A percentile compares a stretch with the other conserved stretches of the same genome.
Evolutionary conservation across 2,888 invertebrate species (phyloP).

Genomic region (Chalcis sispes): DNA sequence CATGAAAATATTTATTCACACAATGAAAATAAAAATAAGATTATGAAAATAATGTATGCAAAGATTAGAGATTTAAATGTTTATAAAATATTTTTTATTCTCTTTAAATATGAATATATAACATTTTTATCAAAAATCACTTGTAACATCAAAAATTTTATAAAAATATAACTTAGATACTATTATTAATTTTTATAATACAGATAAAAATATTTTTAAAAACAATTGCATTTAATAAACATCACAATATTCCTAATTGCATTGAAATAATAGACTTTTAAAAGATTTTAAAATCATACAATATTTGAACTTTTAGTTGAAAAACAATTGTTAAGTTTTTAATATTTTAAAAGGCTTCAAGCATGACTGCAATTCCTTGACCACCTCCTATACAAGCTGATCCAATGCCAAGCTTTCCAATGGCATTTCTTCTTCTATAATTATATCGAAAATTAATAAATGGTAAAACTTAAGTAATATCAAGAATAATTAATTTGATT

Average conservation of each 20-base stretch:
- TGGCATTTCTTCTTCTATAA: conserved; percentile 90
- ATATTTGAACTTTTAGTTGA: conserved; percentile 6
- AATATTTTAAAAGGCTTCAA: conserved; percentile 83
- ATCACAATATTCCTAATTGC: conserved; percentile 41
- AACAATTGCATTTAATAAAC: background rate
- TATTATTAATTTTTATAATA: conserved; percentile 15
- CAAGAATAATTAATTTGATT: too few species aligned
- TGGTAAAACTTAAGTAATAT: background rate
- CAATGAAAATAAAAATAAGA: conserved; percentile 2
- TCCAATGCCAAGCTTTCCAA: conserved; percentile 91
- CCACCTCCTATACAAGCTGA: conserved; percentile 99
- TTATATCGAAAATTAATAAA: conserved; percentile 9
- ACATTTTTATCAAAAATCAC: conserved; percentile 18
- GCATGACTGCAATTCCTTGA: conserved; percentile 95
- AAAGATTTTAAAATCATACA: conserved; percentile 2
- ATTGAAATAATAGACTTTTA: conserved; percentile 20
- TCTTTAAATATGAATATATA: background rate
- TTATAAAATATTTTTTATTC: conserved; percentile 20
- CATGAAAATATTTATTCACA: conserved; percentile 25
- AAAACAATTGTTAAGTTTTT: conserved; percentile 2
- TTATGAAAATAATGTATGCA: too few species aligned
- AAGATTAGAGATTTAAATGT: too few species aligned
- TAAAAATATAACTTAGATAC: conserved; percentile 47
- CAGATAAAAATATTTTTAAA: conserved; percentile 18
- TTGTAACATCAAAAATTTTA: conserved; percentile 21